These are phyloP conservation scores for Diloba caeruleocephala DNA, from an alignment of 2,888 invertebrate species.

Conservation along the genomic window DNA sequence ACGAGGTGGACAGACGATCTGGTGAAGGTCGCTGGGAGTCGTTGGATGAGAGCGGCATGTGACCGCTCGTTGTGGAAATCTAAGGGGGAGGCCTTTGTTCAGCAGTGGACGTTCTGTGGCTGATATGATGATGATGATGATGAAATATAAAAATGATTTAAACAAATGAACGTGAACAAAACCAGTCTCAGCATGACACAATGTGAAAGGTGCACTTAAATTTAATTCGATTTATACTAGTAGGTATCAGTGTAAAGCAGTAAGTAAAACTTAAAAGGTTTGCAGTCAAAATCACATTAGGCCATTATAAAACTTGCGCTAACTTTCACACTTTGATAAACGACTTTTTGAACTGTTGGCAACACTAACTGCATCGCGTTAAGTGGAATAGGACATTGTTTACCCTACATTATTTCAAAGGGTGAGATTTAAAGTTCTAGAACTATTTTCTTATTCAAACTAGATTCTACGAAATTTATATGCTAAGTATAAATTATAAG, in stretches of 20 bases:
- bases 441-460: no score
- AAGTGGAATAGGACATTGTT: constrained; percentile 57
- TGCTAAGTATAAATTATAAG: no score
- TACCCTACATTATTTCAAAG: constrained; percentile 31
- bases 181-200: constrained; percentile 8
- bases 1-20: no score
- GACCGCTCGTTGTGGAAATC: no score
- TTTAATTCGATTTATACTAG: constrained; percentile 69
- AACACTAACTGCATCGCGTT: constrained; percentile 64
- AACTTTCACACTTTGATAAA: constrained; percentile 76
- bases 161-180: constrained; percentile 19
- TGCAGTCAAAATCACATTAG: constrained; percentile 78
- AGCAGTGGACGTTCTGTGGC: no score
- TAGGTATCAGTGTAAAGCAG: constrained; percentile 59
- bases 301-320: constrained; percentile 74
- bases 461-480: no score
- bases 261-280: constrained; percentile 77
- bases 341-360: constrained; percentile 84
- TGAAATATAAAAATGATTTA: constrained; percentile 3
- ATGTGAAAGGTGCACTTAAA: constrained; percentile 54
- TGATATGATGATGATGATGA: no score
- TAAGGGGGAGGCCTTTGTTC: no score
- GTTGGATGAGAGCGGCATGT: no score
- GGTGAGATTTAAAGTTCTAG: constrained; percentile 5
- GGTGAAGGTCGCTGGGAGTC: no score